A percentile compares a stretch with the other conserved stretches of the same genome.
Conservation (phyloP, 23 tunicate species). For the Aplidium turbinatum region DNA sequence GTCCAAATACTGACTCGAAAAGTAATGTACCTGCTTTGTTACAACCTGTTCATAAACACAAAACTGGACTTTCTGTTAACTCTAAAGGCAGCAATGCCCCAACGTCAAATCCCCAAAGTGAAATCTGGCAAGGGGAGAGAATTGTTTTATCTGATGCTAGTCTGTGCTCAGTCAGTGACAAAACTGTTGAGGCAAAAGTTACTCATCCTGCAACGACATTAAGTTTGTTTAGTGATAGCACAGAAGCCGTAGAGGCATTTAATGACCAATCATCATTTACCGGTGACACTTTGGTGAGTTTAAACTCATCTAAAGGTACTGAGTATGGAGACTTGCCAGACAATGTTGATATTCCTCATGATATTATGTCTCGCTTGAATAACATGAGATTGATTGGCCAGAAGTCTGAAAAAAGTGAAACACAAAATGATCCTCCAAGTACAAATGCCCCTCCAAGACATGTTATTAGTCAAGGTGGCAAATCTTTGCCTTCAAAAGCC, state of each 20-base stretch:
- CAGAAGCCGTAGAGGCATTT: background rate
- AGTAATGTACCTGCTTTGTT: conserved; percentile 7
- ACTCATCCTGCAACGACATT: background rate
- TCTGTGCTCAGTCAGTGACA: background rate
- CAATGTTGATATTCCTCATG: conserved; percentile 66
- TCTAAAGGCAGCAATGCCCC: too few species aligned
- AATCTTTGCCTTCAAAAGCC: too few species aligned
- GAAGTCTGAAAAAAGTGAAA: background rate
- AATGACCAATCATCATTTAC: background rate
- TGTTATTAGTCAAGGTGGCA: too few species aligned
- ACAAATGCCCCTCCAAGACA: too few species aligned
- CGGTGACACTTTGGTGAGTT: conserved; percentile 42
- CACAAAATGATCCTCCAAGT: too few species aligned
- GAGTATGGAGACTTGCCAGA: conserved; percentile 90
- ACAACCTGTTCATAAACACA: too few species aligned
- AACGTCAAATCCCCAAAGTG: too few species aligned
- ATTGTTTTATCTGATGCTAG: conserved; percentile 20
- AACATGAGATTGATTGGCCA: conserved; percentile 30
- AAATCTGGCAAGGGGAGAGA: background rate
- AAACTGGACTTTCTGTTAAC: too few species aligned
- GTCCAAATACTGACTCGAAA: too few species aligned
- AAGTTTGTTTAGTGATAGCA: conserved; percentile 2
- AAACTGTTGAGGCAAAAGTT: conserved; percentile 1
- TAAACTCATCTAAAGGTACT: conserved; percentile 60
- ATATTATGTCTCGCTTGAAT: conserved; percentile 42